These are phyloP conservation scores for Oxygymnocypris stewartii DNA, from an alignment of 2,113 vertebrate genomes.

Conservation along the genomic window DNA sequence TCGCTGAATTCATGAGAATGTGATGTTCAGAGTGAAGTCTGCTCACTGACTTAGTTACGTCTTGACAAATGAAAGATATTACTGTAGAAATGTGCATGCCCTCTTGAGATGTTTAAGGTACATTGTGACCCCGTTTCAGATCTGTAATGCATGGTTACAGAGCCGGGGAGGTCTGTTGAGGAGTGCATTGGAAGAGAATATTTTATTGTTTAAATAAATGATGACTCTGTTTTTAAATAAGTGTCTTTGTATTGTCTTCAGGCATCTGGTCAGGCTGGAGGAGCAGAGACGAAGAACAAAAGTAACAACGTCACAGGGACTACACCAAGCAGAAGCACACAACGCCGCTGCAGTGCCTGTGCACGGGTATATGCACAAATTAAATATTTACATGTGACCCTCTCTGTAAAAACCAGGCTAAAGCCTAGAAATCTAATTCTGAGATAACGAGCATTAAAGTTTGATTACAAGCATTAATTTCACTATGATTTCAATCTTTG, in stretches of 20 bases:
- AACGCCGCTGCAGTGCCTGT: conserved; percentile 75
- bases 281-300: conserved; percentile 74
- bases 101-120: conserved; percentile 32
- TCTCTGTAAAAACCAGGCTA: no score
- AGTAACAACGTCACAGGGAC: conserved; percentile 67
- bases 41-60: neutral
- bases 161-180: neutral
- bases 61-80: conserved; percentile 7
- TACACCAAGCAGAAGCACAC: conserved; percentile 66
- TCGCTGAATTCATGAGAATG: neutral
- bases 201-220: conserved; percentile 47
- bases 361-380: conserved; percentile 68
- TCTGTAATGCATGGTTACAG: neutral
- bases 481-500: no score
- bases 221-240: conserved; percentile 30
- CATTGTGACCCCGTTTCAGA: conserved; percentile 32
- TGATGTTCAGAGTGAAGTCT: neutral
- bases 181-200: neutral
- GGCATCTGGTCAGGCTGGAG: conserved; percentile 65
- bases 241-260: conserved; percentile 42
- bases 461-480: no score
- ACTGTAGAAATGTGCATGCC: neutral
- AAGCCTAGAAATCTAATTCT: no score
- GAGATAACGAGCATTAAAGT: no score
- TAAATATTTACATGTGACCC: neutral